These are phyloP conservation scores for Eunapius fragilis DNA, from an alignment of 37 sponge, comb jelly and placozoan genomes.

Conservation along the genomic window DNA sequence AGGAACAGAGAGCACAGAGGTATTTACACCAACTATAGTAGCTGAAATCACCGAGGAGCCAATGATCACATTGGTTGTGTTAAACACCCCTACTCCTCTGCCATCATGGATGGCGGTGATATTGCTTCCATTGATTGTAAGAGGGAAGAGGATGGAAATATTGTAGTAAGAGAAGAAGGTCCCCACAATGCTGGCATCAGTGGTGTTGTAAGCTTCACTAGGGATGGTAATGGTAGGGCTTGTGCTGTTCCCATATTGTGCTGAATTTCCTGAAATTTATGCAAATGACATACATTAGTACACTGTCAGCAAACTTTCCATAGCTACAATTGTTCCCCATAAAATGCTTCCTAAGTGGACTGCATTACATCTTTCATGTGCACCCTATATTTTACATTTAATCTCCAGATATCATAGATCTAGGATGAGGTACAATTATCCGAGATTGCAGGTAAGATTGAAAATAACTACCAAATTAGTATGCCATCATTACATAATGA, in stretches of 20 bases:
- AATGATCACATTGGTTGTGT: neutral
- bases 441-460: no score
- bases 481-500: no score
- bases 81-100: neutral
- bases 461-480: no score
- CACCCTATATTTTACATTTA: no score
- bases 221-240: constrained; percentile 31
- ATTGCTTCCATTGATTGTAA: neutral
- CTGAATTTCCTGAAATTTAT: neutral
- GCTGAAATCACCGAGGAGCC: constrained; percentile 36
- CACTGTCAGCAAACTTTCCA: no score
- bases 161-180: constrained; percentile 3
- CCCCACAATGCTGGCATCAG: constrained; percentile 2
- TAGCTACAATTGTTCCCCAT: no score
- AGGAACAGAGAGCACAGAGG: constrained; percentile 1
- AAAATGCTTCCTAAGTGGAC: no score
- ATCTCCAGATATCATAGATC: no score
- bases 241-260: neutral
- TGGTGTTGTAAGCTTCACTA: neutral
- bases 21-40: constrained; percentile 11
- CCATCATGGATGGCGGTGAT: neutral
- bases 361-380: no score
- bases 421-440: no score
- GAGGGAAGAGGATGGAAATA: constrained; percentile 2
- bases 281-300: no score